Evolutionary conservation across 2,797 vertebrate genomes (phyloP).

Genomic region (Taenioides sp.): DNA sequence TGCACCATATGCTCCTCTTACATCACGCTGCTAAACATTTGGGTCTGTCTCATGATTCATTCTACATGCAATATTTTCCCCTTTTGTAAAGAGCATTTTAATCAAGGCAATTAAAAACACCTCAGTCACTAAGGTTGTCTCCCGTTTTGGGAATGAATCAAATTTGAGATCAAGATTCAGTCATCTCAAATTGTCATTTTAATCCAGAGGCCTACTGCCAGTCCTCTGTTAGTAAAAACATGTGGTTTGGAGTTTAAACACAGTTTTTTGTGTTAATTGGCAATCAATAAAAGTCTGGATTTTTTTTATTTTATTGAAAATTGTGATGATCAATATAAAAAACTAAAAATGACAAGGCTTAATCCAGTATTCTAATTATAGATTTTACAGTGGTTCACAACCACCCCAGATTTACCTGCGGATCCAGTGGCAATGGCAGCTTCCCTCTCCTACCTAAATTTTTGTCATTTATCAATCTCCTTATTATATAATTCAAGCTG

Average conservation of each 20-base stretch:
- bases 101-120: background rate
- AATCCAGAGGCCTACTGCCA: no score
- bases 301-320: background rate
- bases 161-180: no score
- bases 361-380: background rate
- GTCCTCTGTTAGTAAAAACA: no score
- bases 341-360: background rate
- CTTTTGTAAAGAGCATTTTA: constrained; percentile 17
- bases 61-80: constrained; percentile 14
- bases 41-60: constrained; percentile 52
- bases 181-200: no score
- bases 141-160: no score
- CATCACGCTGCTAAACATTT: constrained; percentile 54
- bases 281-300: no score
- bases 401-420: background rate
- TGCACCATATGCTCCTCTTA: constrained; percentile 59
- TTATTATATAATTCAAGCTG: background rate
- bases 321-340: no score
- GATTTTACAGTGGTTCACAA: background rate
- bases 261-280: no score
- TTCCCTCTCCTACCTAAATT: no score
- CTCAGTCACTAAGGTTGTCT: background rate
- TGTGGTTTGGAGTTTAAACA: no score
- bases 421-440: no score
- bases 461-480: background rate